A percentile compares a stretch with the other conserved stretches of the same genome.
Evolutionary conservation across 2,888 invertebrate genomes (phyloP).

Genomic region (Phengaris arion): DNA sequence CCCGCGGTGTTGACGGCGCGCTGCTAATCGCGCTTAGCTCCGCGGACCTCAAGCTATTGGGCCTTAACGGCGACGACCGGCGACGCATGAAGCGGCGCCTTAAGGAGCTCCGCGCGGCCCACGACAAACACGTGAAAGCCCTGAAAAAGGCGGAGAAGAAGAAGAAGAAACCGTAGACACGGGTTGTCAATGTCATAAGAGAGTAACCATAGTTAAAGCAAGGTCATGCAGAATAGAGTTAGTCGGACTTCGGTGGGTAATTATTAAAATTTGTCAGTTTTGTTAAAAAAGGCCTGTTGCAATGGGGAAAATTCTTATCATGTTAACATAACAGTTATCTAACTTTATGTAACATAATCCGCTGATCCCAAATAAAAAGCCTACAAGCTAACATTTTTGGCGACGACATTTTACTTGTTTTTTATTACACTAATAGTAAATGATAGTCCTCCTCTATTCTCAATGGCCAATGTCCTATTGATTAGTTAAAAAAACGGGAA

Average conservation of each 20-base stretch:
- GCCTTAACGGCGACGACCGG: slow-evolving; percentile 89
- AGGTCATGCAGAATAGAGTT: background rate
- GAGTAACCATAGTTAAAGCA: background rate
- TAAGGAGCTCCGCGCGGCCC: slow-evolving; percentile 88
- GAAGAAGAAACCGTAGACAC: slow-evolving; percentile 78
- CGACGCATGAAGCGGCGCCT: slow-evolving; percentile 89
- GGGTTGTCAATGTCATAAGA: slow-evolving; percentile 3
- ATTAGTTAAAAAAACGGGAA: background rate
- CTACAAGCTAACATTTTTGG: no score
- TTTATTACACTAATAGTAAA: no score
- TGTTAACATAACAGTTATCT: no score
- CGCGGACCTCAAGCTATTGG: slow-evolving; percentile 92
- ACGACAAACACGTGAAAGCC: slow-evolving; percentile 93
- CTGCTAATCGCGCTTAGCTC: slow-evolving; percentile 93
- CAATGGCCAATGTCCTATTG: background rate
- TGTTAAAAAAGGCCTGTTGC: no score
- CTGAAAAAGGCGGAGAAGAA: slow-evolving; percentile 92
- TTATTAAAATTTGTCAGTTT: no score
- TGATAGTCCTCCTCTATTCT: background rate
- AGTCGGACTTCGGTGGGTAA: background rate
- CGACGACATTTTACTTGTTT: no score
- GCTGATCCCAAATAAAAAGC: no score
- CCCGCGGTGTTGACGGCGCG: slow-evolving; percentile 92
- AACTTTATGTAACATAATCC: no score
- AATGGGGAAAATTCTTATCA: no score